These are phyloP conservation scores for Crypturellus undulatus DNA, from an alignment of 2,113 vertebrate species.

Conservation along the genomic window DNA sequence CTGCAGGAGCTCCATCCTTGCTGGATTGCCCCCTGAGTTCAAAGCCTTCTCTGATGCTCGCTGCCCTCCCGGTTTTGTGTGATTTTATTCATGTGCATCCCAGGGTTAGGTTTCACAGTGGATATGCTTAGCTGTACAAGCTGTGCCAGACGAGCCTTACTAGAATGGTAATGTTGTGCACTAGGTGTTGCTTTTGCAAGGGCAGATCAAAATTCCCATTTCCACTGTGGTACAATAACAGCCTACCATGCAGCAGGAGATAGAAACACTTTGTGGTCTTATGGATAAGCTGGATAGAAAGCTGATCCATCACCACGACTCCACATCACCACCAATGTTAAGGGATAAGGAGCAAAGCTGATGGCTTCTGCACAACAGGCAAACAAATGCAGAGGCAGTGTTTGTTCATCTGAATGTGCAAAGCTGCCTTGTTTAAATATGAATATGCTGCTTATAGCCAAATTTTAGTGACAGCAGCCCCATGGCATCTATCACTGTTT, in stretches of 20 bases:
- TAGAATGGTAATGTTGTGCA: neutral
- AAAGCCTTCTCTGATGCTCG: slow-evolving; percentile 46
- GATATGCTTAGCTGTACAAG: slow-evolving; percentile 56
- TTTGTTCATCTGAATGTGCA: slow-evolving; percentile 68
- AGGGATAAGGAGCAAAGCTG: slow-evolving; percentile 26
- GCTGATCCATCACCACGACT: neutral
- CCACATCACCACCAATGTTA: neutral
- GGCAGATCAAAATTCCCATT: slow-evolving; percentile 7
- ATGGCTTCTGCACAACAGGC: slow-evolving; percentile 63
- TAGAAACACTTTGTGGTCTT: slow-evolving; percentile 21
- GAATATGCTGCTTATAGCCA: slow-evolving; percentile 74
- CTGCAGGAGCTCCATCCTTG: slow-evolving; percentile 67
- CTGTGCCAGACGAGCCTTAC: slow-evolving; percentile 35
- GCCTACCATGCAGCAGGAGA: neutral
- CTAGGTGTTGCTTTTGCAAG: neutral
- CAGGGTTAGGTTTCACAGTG: slow-evolving; percentile 42
- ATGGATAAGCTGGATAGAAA: slow-evolving; percentile 24
- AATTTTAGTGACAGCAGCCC: slow-evolving; percentile 76
- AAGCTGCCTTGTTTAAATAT: slow-evolving; percentile 78
- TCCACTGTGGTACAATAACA: neutral
- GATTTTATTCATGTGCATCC: slow-evolving; percentile 66
- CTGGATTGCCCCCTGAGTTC: slow-evolving; percentile 66
- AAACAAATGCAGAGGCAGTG: slow-evolving; percentile 59
- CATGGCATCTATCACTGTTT: slow-evolving; percentile 60
- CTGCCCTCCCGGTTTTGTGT: slow-evolving; percentile 51